Percentiles rank a stretch among this genome's conserved stretches.
These are phyloP conservation scores for Ploceus nigricollis DNA, from an alignment of 2,113 vertebrate species.

Conservation along the genomic window DNA sequence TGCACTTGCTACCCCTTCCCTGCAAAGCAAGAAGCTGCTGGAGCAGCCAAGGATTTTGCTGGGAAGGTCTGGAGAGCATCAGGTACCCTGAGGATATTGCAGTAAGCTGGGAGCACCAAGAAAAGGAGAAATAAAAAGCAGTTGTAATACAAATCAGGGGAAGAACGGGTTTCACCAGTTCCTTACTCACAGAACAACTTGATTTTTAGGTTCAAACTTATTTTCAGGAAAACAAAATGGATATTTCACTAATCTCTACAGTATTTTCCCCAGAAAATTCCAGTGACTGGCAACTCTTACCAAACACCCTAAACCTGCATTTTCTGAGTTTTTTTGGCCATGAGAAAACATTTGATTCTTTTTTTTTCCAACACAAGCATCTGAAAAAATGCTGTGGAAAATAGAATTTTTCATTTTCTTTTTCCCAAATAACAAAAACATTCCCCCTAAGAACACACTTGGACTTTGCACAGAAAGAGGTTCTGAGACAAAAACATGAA, in stretches of 20 bases:
- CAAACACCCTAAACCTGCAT: neutral
- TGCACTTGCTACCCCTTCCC: neutral
- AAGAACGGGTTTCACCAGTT: neutral
- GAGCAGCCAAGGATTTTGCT: neutral
- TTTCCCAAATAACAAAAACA: neutral
- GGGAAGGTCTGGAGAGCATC: neutral
- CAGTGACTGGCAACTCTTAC: neutral
- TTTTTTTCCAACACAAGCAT: neutral
- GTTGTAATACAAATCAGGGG: neutral
- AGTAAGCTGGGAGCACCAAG: neutral
- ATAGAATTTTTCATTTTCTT: neutral
- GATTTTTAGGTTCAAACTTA: neutral
- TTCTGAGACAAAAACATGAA: neutral
- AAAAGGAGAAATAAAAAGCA: neutral
- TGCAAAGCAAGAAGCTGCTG: neutral
- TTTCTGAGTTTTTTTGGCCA: neutral
- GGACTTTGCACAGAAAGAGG: neutral
- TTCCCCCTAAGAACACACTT: neutral
- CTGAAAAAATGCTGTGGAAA: neutral
- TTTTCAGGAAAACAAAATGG: neutral
- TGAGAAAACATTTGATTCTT: neutral
- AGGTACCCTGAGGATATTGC: neutral
- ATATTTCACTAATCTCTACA: neutral
- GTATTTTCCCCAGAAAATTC: neutral
- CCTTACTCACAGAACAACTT: neutral